Conservation (phyloP, 2,797 vertebrate genomes). For the Mormyrus proboscirostris region DNA sequence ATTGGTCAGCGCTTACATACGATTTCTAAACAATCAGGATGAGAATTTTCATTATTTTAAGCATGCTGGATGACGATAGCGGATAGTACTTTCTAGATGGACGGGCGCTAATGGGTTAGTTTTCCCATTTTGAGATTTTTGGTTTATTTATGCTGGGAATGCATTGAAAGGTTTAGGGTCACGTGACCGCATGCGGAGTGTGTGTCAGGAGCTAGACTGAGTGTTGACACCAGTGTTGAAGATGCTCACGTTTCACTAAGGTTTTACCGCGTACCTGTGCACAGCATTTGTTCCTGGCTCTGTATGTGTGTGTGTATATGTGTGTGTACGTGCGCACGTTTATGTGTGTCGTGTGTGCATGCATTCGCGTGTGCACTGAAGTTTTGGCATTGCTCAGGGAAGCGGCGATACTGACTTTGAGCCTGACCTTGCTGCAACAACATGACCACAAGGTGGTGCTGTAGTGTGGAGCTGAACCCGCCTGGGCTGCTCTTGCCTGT, state of each 20-base stretch:
- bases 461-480: background rate
- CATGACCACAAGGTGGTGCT: background rate
- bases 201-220: background rate
- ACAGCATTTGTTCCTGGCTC: background rate
- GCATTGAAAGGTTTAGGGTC: background rate
- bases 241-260: background rate
- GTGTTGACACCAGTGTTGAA: background rate
- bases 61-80: background rate
- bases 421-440: slow-evolving; percentile 6
- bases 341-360: slow-evolving; percentile 2
- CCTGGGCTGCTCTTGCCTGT: background rate
- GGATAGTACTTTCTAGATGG: background rate
- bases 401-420: slow-evolving; percentile 6
- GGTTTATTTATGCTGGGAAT: background rate
- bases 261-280: background rate
- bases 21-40: background rate
- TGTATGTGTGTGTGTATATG: background rate
- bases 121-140: slow-evolving; percentile 7
- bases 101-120: background rate
- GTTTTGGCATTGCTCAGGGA: slow-evolving; percentile 5
- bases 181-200: background rate
- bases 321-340: background rate
- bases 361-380: background rate
- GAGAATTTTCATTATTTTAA: background rate
- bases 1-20: background rate